A percentile compares a stretch with the other conserved stretches of the same genome.
Evolutionary conservation across 2,113 vertebrate genomes (phyloP).

Genomic region (Nyctibius bracteatus): DNA sequence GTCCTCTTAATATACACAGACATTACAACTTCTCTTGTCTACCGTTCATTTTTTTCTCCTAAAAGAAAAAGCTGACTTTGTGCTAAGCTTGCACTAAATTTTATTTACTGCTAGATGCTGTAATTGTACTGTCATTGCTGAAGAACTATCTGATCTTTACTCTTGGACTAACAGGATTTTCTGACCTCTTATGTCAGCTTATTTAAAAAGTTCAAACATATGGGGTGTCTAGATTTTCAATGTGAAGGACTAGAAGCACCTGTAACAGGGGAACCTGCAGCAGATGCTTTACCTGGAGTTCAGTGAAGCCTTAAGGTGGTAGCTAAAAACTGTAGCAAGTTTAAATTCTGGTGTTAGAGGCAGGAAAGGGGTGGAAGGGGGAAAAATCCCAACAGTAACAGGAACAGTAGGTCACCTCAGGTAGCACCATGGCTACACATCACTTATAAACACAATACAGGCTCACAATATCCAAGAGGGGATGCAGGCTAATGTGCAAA

Average conservation of each 20-base stretch:
- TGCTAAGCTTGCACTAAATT: conserved; percentile 35
- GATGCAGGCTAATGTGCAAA: background rate
- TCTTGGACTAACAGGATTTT: conserved; percentile 17
- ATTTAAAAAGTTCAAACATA: background rate
- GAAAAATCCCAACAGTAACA: background rate
- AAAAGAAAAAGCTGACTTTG: conserved; percentile 59
- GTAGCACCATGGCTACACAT: background rate
- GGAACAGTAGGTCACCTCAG: background rate
- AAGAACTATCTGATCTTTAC: conserved; percentile 61
- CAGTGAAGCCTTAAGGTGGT: background rate
- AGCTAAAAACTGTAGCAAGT: background rate
- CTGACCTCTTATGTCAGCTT: conserved; percentile 38
- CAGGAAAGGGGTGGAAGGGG: rapidly evolving
- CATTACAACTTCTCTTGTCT: background rate
- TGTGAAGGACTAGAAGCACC: background rate
- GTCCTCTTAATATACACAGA: background rate
- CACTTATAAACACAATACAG: background rate
- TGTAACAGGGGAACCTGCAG: background rate
- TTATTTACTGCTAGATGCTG: conserved; percentile 41
- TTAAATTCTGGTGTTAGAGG: background rate
- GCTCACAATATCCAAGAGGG: background rate
- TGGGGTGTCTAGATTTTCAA: background rate
- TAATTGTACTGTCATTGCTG: conserved; percentile 66
- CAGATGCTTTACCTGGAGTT: background rate
- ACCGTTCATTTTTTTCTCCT: background rate